Evolutionary conservation across 35 echinoderm and acorn worm genomes (phyloP), one percentile per base, ranked within the genome.

Genomic region (Eucidaris tribuloides): DNA sequence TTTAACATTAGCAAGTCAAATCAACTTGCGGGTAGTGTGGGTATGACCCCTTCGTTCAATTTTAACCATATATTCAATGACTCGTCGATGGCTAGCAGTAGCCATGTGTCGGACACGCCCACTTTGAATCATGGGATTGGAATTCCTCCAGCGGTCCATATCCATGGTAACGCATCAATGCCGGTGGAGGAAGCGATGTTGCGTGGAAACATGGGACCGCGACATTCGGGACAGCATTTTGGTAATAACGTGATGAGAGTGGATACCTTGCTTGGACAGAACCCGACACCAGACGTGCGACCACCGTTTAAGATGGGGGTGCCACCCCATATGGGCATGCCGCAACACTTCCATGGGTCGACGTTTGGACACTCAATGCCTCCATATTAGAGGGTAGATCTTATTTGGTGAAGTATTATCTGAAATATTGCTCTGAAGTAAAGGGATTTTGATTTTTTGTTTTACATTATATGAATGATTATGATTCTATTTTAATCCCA

Each of bases 31-130:
- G 54, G 71, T 2, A 30, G 52, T 11, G 79, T 81, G 4, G 72
- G 24, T 3, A 43, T 62, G 9, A 57, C 49, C n/a, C 42, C 84
- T 11, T 30, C 76, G 2, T 88, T 88, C 42, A 88, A 88, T 48
- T 88, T 88, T 62, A 83, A 60, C 23, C 79, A 80, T 24, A 79
- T 88, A 7, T 88, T 88, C 77, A 88, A 88, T 28, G 85, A 88
- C 31, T 42, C 68, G n/a, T 41, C 68, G 27, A 37, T 62, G 42
- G 60, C 76, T 14, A 45, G 41, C 25, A 79, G 32, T n/a, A 66
- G 55, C 22, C 77, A 79, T 44, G 28, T 44, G 23, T 46, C 59
- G 23, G 85, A 88, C 37, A 48, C 77, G 28, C 76, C 76, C 13
- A 42, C 54, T 6, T 41, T 74, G 40, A 74, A 74, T 40, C 68